Evolutionary conservation across 2,888 invertebrate species (phyloP), one percentile per base, ranked within the genome.

Genomic region (Drosophila seclusa): DNA sequence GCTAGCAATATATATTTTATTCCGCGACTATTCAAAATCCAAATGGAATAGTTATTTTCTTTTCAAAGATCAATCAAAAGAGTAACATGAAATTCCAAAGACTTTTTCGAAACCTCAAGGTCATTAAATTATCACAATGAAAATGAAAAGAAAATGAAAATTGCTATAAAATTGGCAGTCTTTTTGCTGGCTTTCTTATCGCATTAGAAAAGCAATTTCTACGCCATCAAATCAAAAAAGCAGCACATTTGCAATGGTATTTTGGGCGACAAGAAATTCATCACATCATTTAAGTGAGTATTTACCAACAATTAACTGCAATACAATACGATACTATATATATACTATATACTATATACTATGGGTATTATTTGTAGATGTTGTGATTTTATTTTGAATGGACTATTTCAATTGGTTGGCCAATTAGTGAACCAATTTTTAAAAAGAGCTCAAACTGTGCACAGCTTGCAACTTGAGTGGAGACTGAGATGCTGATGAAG

Each of bases 371-470:
- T 54, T 18, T 24, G 18, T 60, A 29, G 69, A 49, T 60, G 31
- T 61, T 53, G 55, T 36, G 61, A 67, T 50, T 53, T 42, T 29
- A 48, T 66, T 18, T 8, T 54, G 54, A 38, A 52, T 60, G 59
- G 57, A 48, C 52, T 49, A 32, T 68, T 40, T 68, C 80, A 69
- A 79, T 81, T 81, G 78, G 50, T 60, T 29, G 45, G 57, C 27
- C 82, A 82, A 87, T 82, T 87, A 82, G 78, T 69, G 68, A 52
- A 31, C 16, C 53, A 78, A 82, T 82, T 87, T 81, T 74, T 60
- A 54, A 57, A 54, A 60, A 63, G 50, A 67, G 54, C 42, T 45
- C 62, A 53, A 57, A 31, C 55, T 70, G 54, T 42, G 69, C 54
- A 52, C 58, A 32, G 45, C 45, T 21, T 13, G 31, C 7, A 16